Conservation (phyloP, 2,797 vertebrate genomes). For the Harpagifer antarcticus region DNA sequence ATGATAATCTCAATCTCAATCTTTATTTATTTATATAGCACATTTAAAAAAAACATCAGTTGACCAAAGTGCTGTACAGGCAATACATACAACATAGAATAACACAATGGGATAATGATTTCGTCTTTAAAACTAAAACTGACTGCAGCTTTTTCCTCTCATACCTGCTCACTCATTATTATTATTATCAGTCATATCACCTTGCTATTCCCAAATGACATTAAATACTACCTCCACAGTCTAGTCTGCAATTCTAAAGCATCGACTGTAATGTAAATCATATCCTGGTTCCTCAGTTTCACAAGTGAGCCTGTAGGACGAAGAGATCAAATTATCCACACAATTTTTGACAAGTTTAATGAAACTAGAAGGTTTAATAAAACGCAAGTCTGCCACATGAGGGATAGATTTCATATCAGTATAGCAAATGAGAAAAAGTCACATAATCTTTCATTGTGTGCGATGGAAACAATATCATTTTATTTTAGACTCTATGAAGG, state of each 20-base stretch:
- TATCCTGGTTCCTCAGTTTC: conserved; percentile 42
- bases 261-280: conserved; percentile 16
- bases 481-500: not conserved
- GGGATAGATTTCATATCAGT: conserved; percentile 40
- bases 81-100: no score
- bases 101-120: not conserved
- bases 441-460: conserved; percentile 29
- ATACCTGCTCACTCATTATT: not conserved
- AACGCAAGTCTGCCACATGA: conserved; percentile 14
- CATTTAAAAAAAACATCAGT: no score
- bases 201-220: conserved; percentile 12
- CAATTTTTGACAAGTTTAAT: conserved; percentile 24
- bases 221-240: conserved; percentile 16
- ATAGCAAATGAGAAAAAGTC: conserved; percentile 14
- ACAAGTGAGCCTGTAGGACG: conserved; percentile 18
- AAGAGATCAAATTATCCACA: conserved; percentile 57
- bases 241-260: not conserved
- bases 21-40: no score
- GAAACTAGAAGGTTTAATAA: conserved; percentile 42
- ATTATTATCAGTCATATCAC: conserved; percentile 8
- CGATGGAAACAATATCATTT: conserved; percentile 15
- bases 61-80: no score
- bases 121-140: not conserved
- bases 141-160: not conserved
- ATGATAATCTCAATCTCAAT: not conserved